Evolutionary conservation across 2,797 vertebrate genomes (phyloP), one percentile per base, ranked within the genome.

Genomic region (Scleropages formosus): DNA sequence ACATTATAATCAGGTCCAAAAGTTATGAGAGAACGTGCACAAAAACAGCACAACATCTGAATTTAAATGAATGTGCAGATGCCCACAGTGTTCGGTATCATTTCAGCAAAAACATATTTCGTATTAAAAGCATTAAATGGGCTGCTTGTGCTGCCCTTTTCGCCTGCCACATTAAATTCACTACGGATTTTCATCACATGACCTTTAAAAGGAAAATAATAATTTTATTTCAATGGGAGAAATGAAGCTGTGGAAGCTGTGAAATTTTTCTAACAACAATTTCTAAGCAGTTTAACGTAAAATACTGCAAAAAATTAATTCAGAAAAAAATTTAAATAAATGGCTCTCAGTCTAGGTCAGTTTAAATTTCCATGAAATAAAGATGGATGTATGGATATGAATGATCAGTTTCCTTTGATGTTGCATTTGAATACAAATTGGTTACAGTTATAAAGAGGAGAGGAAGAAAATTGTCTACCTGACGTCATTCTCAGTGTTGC

Each of bases 401-500:
- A n/a, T 2, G 2, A 6, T 2, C 2, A 39, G 39, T 39, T 39
- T 39, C 6, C 31, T 39, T 39, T 39, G 31, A 39, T 39, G 31
- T 39, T 39, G 31, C 31, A 39, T 39, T 39, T 39, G n/a, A 39
- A 6, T 9, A 61, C 18, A 20, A n/a, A 20, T 18, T 39, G 2
- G 31, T 2, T 39, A 2, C n/a, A 13, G 13, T 13, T 13, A 13
- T 11, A 53, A 16, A 9, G 51, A 53, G 16, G 8, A 53, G 58
- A 0, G 7, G 11, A 13, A 13, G 18, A n/a, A n/a, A 13, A 6
- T 9, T 13, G 53, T 39, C 87, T 91, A 98, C 97, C 95, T 95
- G 89, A 91, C 9, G 93, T 93, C 93, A 96, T 94, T 7, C 91
- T 89, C 62, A 95, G 87, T 22, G 93, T 91, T 0, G 86, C 87